Conservation (phyloP, 2,888 invertebrate genomes). For the Amphiduros pacificus region DNA sequence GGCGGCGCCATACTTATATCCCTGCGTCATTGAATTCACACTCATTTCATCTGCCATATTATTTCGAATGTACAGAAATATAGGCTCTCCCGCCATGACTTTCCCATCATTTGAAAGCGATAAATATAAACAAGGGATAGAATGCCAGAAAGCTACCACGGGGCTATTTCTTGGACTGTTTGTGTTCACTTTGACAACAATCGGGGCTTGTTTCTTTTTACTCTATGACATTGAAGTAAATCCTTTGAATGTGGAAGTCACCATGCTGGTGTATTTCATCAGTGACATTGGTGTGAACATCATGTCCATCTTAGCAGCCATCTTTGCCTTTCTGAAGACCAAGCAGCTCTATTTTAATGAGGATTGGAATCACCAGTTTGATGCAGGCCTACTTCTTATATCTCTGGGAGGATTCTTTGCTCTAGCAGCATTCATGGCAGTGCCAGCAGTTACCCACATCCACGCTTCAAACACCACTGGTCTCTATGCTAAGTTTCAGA, state of each 20-base stretch:
- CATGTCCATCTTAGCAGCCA: neutral
- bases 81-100: too few species aligned
- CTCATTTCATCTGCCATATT: conserved; percentile 18
- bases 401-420: conserved; percentile 2
- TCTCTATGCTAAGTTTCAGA: conserved; percentile 1
- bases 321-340: conserved; percentile 2
- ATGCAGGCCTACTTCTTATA: neutral
- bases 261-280: conserved; percentile 22
- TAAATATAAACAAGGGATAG: conserved; percentile 29
- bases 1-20: conserved; percentile 22
- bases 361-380: neutral
- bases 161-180: conserved; percentile 59
- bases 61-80: conserved; percentile 15
- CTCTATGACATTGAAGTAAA: conserved; percentile 40
- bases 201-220: conserved; percentile 51
- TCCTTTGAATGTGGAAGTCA: conserved; percentile 28
- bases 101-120: too few species aligned
- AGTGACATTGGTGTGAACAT: conserved; percentile 10
- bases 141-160: conserved; percentile 60
- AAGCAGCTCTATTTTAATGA: conserved; percentile 4
- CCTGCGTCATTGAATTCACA: conserved; percentile 19
- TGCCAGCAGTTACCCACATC: neutral
- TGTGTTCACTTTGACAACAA: conserved; percentile 53
- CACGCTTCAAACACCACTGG: neutral
- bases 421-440: neutral